A percentile compares a stretch with the other conserved stretches of the same genome.
These are phyloP conservation scores for Odontesthes bonariensis DNA, from an alignment of 2,113 vertebrate species.

Conservation along the genomic window DNA sequence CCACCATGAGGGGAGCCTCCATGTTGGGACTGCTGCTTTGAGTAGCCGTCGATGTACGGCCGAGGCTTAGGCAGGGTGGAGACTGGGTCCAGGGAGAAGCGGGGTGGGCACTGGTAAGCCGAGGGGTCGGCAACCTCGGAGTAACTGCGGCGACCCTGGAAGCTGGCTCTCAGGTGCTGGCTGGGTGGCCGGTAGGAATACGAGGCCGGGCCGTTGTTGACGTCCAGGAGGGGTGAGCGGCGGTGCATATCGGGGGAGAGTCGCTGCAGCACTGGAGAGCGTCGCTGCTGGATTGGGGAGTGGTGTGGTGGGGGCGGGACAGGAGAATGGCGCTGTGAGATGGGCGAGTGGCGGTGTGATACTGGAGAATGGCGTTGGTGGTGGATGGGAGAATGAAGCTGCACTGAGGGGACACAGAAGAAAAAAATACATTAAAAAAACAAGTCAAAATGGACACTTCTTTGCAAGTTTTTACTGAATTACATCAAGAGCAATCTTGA, in stretches of 20 bases:
- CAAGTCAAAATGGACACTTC: background rate
- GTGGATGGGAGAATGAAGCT: conserved; percentile 87
- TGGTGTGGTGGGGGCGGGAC: conserved; percentile 81
- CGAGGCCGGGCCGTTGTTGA: conserved; percentile 84
- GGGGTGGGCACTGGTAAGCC: conserved; percentile 87
- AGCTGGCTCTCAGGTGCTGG: conserved; percentile 93
- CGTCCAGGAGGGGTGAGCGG: conserved; percentile 84
- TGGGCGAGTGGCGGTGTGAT: conserved; percentile 89
- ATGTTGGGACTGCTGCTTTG: conserved; percentile 80
- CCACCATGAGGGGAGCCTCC: conserved; percentile 62
- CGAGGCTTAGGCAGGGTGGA: conserved; percentile 93
- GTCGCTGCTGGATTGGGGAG: conserved; percentile 86
- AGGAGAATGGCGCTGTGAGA: conserved; percentile 82
- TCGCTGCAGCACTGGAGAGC: conserved; percentile 86
- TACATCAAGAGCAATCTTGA: too few species aligned
- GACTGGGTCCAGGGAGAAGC: conserved; percentile 90
- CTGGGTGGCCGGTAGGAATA: conserved; percentile 89
- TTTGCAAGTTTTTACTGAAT: too few species aligned
- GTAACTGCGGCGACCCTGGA: conserved; percentile 96
- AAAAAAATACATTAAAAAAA: background rate
- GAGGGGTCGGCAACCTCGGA: conserved; percentile 93
- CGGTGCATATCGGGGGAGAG: conserved; percentile 86
- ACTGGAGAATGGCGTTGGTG: conserved; percentile 85
- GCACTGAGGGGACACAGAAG: conserved; percentile 78
- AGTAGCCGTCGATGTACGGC: conserved; percentile 87